A percentile compares a stretch with the other conserved stretches of the same genome.
These are phyloP conservation scores for Zhengitettix transpicula DNA, from an alignment of 2,888 invertebrate species.

Conservation along the genomic window DNA sequence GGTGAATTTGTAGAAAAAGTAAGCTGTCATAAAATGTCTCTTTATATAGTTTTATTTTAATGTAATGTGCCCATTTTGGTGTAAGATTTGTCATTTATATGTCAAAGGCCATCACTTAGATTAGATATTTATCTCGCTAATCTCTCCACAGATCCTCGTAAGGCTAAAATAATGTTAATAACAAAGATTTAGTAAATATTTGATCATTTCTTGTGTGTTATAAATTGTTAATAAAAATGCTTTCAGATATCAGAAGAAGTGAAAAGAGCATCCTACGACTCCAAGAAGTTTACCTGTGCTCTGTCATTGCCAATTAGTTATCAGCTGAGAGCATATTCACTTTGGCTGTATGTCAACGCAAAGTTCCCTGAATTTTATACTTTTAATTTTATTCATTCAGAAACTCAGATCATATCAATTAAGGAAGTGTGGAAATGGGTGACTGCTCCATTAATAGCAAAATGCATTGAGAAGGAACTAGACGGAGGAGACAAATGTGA, in stretches of 20 bases:
- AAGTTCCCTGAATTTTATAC: slow-evolving; percentile 30
- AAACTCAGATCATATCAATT: slow-evolving; percentile 24
- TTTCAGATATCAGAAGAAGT: too few species aligned
- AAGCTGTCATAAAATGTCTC: background rate
- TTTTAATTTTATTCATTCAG: background rate
- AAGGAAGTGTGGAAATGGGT: slow-evolving; percentile 70
- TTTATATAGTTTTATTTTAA: too few species aligned
- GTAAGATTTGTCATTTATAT: too few species aligned
- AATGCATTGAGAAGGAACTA: slow-evolving; percentile 33
- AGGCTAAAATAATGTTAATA: too few species aligned
- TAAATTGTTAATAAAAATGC: too few species aligned
- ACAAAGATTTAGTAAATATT: too few species aligned
- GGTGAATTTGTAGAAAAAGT: slow-evolving; percentile 31
- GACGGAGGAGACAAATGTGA: slow-evolving; percentile 40
- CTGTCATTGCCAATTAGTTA: slow-evolving; percentile 53
- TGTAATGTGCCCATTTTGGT: too few species aligned
- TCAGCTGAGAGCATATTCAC: slow-evolving; percentile 46
- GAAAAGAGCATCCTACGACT: slow-evolving; percentile 35
- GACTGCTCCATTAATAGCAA: slow-evolving; percentile 40
- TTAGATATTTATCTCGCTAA: too few species aligned
- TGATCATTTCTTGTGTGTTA: too few species aligned
- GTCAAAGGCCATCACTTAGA: too few species aligned
- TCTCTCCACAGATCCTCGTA: too few species aligned
- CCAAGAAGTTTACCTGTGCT: slow-evolving; percentile 45
- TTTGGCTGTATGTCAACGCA: slow-evolving; percentile 38